phyloP scores from a whole-genome alignment of 2,113 vertebrate species.

The Melanostigma gelatinosum region DNA sequence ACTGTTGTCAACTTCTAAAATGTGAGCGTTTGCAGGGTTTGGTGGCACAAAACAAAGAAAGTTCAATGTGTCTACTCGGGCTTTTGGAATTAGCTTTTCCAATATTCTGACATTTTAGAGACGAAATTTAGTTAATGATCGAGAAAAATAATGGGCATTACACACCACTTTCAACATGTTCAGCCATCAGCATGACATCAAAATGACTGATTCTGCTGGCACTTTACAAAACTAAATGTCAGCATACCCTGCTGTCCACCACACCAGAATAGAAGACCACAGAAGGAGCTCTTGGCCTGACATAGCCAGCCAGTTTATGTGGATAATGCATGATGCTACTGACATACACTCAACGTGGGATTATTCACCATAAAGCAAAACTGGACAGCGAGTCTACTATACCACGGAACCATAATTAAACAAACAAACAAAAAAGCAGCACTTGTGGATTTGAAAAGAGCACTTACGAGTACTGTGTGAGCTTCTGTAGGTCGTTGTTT shows the following conservation, averaged over 20 bases:
- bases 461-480: conserved; percentile 96
- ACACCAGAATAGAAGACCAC: conserved; percentile 24
- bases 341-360: conserved; percentile 45
- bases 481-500: conserved; percentile 93
- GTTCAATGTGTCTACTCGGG: neutral
- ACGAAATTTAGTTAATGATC: too few relatives aligned
- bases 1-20: neutral
- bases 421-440: too few relatives aligned
- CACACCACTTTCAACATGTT: neutral
- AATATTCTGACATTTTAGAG: neutral
- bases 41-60: neutral
- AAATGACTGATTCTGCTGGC: conserved; percentile 13
- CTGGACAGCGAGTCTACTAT: neutral
- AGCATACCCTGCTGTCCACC: conserved; percentile 43
- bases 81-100: neutral
- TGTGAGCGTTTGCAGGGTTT: neutral
- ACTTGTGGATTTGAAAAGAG: neutral
- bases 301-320: conserved; percentile 18
- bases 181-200: neutral
- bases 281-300: conserved; percentile 38
- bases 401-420: neutral
- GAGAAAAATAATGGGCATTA: neutral
- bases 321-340: conserved; percentile 27
- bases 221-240: conserved; percentile 37
- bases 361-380: conserved; percentile 56